phyloP scores from a whole-genome alignment of 2,888 invertebrate genomes.

The Crossocerus cetratus region DNA sequence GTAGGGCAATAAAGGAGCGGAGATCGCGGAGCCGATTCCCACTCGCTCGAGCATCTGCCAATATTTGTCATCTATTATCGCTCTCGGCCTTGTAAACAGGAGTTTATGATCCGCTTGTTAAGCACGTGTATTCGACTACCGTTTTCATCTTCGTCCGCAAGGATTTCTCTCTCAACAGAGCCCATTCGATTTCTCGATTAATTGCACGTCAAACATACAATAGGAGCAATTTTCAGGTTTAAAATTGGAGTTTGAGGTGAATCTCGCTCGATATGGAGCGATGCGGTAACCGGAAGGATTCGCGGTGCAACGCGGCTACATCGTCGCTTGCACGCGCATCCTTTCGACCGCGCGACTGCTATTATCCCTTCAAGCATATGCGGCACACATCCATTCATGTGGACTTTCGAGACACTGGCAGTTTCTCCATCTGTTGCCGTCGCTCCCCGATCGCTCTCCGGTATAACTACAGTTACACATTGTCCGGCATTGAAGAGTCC shows the following conservation, averaged over 20 bases:
- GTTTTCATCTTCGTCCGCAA: too few relatives aligned
- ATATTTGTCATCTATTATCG: constrained; percentile 77
- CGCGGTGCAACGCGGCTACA: constrained; percentile 19
- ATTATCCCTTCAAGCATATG: constrained; percentile 71
- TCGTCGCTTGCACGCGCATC: constrained; percentile 54
- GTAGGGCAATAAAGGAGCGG: constrained; percentile 48
- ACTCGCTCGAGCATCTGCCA: constrained; percentile 73
- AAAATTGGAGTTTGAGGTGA: background rate
- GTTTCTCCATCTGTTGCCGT: constrained; percentile 58
- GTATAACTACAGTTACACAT: constrained; percentile 52
- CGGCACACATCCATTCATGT: constrained; percentile 52
- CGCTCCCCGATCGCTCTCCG: background rate
- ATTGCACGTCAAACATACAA: constrained; percentile 20
- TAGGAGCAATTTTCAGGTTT: too few relatives aligned
- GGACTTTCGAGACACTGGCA: constrained; percentile 63
- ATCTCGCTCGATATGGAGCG: background rate
- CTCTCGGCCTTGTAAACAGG: constrained; percentile 66
- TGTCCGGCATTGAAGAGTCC: constrained; percentile 46
- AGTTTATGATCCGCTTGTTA: constrained; percentile 69
- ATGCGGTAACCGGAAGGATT: constrained; percentile 29
- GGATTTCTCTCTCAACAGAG: too few relatives aligned
- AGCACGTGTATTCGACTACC: constrained; percentile 41
- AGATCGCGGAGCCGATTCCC: constrained; percentile 31
- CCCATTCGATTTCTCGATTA: constrained; percentile 6
- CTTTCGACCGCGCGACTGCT: constrained; percentile 51